phyloP scores from a whole-genome alignment of 2,888 invertebrate species.

The Cryptocephalus primarius region DNA sequence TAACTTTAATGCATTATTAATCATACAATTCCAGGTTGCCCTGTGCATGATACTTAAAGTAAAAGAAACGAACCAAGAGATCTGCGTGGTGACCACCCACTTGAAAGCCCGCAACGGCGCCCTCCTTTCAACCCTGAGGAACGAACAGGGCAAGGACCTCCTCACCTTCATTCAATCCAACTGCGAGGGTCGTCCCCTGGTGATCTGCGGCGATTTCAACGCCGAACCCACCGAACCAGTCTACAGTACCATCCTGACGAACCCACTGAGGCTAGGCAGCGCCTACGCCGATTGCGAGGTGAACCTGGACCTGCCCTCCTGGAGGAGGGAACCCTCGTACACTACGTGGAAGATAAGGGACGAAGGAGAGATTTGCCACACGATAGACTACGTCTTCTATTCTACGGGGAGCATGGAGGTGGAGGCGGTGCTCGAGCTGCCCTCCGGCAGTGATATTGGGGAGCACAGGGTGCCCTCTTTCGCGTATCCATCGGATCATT shows the following conservation, averaged over 20 bases:
- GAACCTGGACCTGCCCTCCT: constrained; percentile 12
- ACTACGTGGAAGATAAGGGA: constrained; percentile 69
- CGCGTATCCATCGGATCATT: constrained; percentile 66
- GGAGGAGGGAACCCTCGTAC: constrained; percentile 50
- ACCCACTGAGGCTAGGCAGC: constrained; percentile 37
- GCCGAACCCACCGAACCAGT: constrained; percentile 63
- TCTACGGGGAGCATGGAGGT: constrained; percentile 46
- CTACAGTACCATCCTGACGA: constrained; percentile 44
- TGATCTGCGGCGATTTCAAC: constrained; percentile 68
- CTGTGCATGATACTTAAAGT: constrained; percentile 45
- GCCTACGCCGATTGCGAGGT: constrained; percentile 41
- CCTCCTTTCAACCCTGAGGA: constrained; percentile 52
- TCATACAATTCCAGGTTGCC: constrained; percentile 48
- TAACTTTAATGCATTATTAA: too few relatives aligned
- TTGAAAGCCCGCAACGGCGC: constrained; percentile 62
- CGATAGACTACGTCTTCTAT: constrained; percentile 66
- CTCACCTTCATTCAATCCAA: constrained; percentile 44
- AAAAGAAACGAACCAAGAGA: constrained; percentile 44
- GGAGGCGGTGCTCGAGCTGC: constrained; percentile 46
- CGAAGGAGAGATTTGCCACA: constrained; percentile 59
- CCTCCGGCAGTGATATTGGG: constrained; percentile 55
- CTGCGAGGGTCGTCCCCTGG: constrained; percentile 43
- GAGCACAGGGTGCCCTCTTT: constrained; percentile 54
- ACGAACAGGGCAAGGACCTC: constrained; percentile 61
- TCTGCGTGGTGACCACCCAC: constrained; percentile 62